Conservation (phyloP, 1,140 invertebrate genomes). For the Zaprionus nigranus region DNA sequence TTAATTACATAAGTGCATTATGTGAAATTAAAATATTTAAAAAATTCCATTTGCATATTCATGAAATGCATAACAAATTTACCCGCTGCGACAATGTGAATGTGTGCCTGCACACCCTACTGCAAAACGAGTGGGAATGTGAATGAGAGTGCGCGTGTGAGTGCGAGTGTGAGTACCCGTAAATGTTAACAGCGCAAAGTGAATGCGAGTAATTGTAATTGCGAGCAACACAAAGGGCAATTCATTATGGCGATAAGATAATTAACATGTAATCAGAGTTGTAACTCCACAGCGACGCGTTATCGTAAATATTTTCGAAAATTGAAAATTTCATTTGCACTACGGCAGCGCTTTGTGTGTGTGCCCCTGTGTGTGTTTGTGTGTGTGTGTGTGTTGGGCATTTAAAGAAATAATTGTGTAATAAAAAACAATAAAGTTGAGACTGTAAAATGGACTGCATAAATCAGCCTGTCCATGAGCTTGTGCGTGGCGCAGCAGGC, state of each 20-base stretch:
- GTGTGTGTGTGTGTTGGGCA: slow-evolving; percentile 11
- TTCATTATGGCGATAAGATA: slow-evolving; percentile 70
- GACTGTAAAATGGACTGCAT: slow-evolving; percentile 71
- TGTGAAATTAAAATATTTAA: slow-evolving; percentile 25
- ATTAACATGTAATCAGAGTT: slow-evolving; percentile 79
- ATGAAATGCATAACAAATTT: slow-evolving; percentile 28
- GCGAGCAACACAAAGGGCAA: slow-evolving; percentile 54
- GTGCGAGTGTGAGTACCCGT: slow-evolving; percentile 10
- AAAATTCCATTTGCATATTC: slow-evolving; percentile 23
- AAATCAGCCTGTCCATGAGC: slow-evolving; percentile 54
- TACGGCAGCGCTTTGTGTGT: neutral
- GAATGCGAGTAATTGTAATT: slow-evolving; percentile 21
- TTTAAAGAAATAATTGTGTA: slow-evolving; percentile 51
- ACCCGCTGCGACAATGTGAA: neutral
- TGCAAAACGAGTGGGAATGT: neutral
- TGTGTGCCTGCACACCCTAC: neutral
- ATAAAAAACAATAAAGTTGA: slow-evolving; percentile 65
- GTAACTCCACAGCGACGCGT: slow-evolving; percentile 45
- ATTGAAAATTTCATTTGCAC: slow-evolving; percentile 64
- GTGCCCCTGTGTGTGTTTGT: neutral
- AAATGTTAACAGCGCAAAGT: slow-evolving; percentile 17
- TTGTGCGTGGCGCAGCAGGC: slow-evolving; percentile 41
- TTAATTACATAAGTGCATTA: slow-evolving; percentile 25
- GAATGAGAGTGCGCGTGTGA: neutral
- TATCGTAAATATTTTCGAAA: slow-evolving; percentile 53